Conservation (phyloP, 2,113 vertebrate species). For the Elgaria multicarinata region DNA sequence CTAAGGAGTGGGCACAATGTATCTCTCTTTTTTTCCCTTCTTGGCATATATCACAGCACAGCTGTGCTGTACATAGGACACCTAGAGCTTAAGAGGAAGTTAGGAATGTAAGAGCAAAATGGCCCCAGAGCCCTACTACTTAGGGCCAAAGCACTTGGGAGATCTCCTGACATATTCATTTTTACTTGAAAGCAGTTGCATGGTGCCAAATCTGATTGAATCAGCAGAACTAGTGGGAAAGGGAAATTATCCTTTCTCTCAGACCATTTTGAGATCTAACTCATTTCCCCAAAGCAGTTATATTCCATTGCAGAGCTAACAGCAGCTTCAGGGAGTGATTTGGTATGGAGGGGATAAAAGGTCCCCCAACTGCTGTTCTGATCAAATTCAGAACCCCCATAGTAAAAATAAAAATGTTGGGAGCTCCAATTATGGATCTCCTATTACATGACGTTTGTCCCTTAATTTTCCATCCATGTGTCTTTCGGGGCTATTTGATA, state of each 20-base stretch:
- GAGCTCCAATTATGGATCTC: neutral
- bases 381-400: neutral
- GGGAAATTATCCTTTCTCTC: neutral
- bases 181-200: neutral
- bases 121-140: neutral
- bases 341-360: neutral
- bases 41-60: neutral
- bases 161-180: neutral
- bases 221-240: neutral
- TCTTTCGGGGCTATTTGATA: neutral
- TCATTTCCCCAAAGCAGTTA: neutral
- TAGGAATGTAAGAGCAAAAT: neutral
- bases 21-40: neutral
- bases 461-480: neutral
- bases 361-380: too few species aligned
- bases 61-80: neutral
- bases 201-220: neutral
- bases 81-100: neutral
- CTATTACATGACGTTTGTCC: neutral
- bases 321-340: neutral
- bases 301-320: too few species aligned
- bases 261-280: neutral
- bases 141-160: neutral
- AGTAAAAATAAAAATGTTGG: neutral
- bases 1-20: neutral